A percentile compares a stretch with the other conserved stretches of the same genome.
These are phyloP conservation scores for Misgurnus mizolepis DNA, from an alignment of 2,113 vertebrate species.

Conservation along the genomic window DNA sequence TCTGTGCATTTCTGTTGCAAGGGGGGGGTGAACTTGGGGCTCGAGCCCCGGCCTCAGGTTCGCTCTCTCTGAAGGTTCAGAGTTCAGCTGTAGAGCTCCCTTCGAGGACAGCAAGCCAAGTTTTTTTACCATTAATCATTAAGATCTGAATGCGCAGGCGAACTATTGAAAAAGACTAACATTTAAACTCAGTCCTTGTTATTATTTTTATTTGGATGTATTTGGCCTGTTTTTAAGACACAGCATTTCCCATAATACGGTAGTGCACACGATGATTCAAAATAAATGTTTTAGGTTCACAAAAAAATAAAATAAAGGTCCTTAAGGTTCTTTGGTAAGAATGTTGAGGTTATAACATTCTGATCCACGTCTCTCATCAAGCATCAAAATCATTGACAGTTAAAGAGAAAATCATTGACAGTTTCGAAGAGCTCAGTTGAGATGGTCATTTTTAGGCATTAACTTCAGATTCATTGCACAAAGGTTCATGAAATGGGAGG, in stretches of 20 bases:
- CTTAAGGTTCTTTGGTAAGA: background rate
- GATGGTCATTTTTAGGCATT: constrained; percentile 66
- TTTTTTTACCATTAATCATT: no score
- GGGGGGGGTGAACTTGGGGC: no score
- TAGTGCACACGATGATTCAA: background rate
- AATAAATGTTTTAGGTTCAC: background rate
- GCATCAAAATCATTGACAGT: constrained; percentile 52
- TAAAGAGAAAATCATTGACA: constrained; percentile 74
- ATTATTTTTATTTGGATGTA: background rate
- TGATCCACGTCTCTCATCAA: constrained; percentile 39
- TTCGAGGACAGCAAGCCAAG: no score
- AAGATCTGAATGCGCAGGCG: no score
- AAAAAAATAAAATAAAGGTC: background rate
- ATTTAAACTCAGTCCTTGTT: no score
- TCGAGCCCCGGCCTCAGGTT: no score
- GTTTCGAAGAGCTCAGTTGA: constrained; percentile 42
- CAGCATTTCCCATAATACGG: background rate
- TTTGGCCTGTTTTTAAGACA: background rate
- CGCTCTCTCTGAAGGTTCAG: no score
- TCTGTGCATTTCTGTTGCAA: no score
- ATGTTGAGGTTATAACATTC: constrained; percentile 22
- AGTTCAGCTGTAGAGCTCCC: no score
- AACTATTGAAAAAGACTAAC: background rate
- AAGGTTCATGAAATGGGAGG: constrained; percentile 55
- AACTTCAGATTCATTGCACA: constrained; percentile 68